Evolutionary conservation across 1,140 invertebrate species (phyloP).

Genomic region (Uloborus diversus): DNA sequence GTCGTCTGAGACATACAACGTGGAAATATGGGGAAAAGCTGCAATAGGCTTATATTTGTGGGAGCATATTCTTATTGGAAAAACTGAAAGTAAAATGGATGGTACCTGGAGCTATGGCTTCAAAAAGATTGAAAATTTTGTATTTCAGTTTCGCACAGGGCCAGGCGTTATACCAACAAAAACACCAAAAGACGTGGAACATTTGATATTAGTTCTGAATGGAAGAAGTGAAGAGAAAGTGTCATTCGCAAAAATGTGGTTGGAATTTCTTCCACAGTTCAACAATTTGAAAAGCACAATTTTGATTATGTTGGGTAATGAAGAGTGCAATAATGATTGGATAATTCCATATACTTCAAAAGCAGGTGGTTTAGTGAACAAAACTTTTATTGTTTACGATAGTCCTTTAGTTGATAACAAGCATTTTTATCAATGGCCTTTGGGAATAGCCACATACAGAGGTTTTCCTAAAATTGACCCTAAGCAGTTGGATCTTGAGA

Average conservation of each 20-base stretch:
- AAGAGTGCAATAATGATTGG: constrained; percentile 70
- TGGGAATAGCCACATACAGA: constrained; percentile 70
- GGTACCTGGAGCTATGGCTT: constrained; percentile 67
- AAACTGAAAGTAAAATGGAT: constrained; percentile 63
- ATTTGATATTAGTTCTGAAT: constrained; percentile 70
- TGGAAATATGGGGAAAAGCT: constrained; percentile 71
- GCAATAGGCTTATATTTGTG: constrained; percentile 70
- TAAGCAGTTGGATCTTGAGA: constrained; percentile 59
- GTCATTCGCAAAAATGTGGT: constrained; percentile 67
- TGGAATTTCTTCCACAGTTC: constrained; percentile 66
- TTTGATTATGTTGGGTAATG: constrained; percentile 70
- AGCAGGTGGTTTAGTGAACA: constrained; percentile 66
- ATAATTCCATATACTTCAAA: constrained; percentile 67
- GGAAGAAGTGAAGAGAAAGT: constrained; percentile 69
- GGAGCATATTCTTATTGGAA: constrained; percentile 69
- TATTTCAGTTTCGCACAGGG: constrained; percentile 68
- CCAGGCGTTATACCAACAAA: constrained; percentile 68
- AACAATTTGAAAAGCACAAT: constrained; percentile 64
- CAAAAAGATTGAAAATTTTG: constrained; percentile 65
- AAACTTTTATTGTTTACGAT: constrained; percentile 70
- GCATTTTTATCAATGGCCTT: constrained; percentile 71
- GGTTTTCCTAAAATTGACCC: constrained; percentile 66
- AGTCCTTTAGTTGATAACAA: constrained; percentile 68
- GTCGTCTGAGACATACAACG: constrained; percentile 54
- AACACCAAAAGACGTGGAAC: constrained; percentile 66